Conservation (phyloP, 2,888 invertebrate species). For the Pseudeuparius sepicola region DNA sequence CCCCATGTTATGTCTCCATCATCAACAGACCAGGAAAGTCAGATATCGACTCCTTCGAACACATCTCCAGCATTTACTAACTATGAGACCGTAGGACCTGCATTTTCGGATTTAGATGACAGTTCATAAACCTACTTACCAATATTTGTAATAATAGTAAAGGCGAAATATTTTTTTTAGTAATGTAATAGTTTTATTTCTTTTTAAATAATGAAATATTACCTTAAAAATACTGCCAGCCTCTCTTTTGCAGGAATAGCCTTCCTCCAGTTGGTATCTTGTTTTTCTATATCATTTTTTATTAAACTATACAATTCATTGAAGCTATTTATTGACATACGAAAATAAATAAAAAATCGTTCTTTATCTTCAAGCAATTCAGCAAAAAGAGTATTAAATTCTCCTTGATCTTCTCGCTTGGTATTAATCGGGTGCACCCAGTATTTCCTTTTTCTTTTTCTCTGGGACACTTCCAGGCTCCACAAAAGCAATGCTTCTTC, state of each 20-base stretch:
- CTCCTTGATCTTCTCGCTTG: too few species aligned
- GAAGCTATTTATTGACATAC: constrained; percentile 11
- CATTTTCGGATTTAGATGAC: constrained; percentile 6
- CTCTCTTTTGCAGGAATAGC: constrained; percentile 10
- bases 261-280: constrained; percentile 11
- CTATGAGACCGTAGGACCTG: constrained; percentile 2
- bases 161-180: background rate
- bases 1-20: constrained; percentile 2
- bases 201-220: constrained; percentile 8
- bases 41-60: constrained; percentile 6
- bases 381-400: too few species aligned
- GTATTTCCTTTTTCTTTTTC: too few species aligned
- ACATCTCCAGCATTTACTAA: constrained; percentile 4
- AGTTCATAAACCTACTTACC: constrained; percentile 2
- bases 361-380: too few species aligned
- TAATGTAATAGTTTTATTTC: too few species aligned
- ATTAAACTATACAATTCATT: constrained; percentile 10
- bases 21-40: constrained; percentile 7
- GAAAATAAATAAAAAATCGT: constrained; percentile 12
- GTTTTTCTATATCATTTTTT: constrained; percentile 8
- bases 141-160: constrained; percentile 5
- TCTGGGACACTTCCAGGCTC: constrained; percentile 7
- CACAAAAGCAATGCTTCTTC: constrained; percentile 10
- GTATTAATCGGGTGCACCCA: too few species aligned
- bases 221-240: constrained; percentile 12